Percentiles rank a stretch among this genome's conserved stretches.
Evolutionary conservation across 2,797 vertebrate species (phyloP).

Genomic region (Vultur gryphus): DNA sequence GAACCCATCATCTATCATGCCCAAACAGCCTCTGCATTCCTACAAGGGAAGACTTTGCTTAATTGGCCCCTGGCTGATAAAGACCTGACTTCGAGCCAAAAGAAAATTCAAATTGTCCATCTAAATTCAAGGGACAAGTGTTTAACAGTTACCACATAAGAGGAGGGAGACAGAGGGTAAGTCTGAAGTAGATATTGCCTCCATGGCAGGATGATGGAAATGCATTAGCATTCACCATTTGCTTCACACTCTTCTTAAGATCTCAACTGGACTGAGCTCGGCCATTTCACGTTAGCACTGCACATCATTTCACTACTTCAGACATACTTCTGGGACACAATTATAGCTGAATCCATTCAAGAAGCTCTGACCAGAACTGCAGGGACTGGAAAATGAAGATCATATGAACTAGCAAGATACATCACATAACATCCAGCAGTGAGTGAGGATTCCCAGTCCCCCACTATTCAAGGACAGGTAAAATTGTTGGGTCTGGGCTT

Average conservation of each 20-base stretch:
- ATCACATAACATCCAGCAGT: not conserved
- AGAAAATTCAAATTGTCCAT: not conserved
- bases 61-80: not conserved
- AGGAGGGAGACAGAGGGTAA: not conserved
- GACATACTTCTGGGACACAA: not conserved
- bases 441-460: not conserved
- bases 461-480: not conserved
- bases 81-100: not conserved
- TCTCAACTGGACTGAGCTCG: not conserved
- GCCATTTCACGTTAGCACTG: not conserved
- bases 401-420: not conserved
- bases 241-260: not conserved
- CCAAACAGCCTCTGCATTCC: not conserved
- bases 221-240: not conserved
- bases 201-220: not conserved
- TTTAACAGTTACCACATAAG: not conserved
- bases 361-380: not conserved
- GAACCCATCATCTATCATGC: rapidly evolving
- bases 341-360: not conserved
- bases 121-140: not conserved
- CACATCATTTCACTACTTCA: not conserved
- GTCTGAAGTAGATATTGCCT: not conserved
- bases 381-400: not conserved
- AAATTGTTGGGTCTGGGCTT: not conserved
- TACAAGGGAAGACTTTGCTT: not conserved